phyloP scores from a whole-genome alignment of 2,113 vertebrate genomes.

The Cricetomys ansorgei region DNA sequence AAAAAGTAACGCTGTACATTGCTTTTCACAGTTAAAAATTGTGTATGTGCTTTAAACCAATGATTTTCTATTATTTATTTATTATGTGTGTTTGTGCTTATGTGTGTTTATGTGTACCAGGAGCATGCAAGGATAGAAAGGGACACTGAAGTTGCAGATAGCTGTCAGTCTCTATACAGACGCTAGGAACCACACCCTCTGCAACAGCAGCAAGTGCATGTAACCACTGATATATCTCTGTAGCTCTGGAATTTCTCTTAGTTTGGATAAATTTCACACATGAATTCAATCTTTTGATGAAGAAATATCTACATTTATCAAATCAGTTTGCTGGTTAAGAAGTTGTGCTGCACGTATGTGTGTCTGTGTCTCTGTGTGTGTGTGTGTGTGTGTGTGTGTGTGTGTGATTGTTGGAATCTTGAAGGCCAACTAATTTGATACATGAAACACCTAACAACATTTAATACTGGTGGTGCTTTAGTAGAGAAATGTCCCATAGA shows the following conservation, averaged over 20 bases:
- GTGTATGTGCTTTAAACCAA: background rate
- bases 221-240: background rate
- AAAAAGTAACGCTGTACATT: background rate
- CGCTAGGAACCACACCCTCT: background rate
- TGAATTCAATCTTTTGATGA: background rate
- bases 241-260: background rate
- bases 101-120: background rate
- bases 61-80: background rate
- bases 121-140: background rate
- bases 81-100: background rate
- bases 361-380: background rate
- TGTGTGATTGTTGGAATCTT: background rate
- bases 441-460: background rate
- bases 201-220: background rate
- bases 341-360: background rate
- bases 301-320: background rate
- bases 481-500: background rate
- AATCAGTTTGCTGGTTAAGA: slow-evolving; percentile 4
- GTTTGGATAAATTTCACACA: background rate
- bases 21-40: slow-evolving; percentile 1
- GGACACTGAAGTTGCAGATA: background rate
- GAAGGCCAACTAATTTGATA: background rate
- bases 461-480: background rate
- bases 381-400: background rate
- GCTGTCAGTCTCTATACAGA: background rate